A percentile compares a stretch with the other conserved stretches of the same genome.
These are phyloP conservation scores for Pharmacophagus antenor DNA, from an alignment of 2,888 invertebrate genomes.

Conservation along the genomic window DNA sequence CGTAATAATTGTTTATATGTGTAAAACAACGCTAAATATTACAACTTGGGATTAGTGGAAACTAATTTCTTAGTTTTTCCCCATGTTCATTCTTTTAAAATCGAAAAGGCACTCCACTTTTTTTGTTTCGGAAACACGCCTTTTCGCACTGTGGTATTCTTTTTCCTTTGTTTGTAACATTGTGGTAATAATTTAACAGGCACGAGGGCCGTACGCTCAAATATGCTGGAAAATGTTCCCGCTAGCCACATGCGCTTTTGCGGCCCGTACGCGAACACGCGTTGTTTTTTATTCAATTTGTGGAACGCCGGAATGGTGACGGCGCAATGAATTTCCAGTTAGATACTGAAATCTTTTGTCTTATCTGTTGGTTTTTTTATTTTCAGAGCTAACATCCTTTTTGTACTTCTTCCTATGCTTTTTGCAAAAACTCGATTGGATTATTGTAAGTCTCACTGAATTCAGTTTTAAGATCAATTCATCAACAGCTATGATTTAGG, in stretches of 20 bases:
- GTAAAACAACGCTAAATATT: too few species aligned
- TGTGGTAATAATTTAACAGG: conserved; percentile 44
- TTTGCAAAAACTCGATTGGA: too few species aligned
- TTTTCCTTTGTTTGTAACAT: conserved; percentile 44
- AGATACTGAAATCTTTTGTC: background rate
- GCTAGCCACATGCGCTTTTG: conserved; percentile 37
- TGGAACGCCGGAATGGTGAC: conserved; percentile 1
- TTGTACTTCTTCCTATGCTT: too few species aligned
- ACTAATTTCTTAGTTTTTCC: background rate
- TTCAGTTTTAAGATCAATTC: too few species aligned
- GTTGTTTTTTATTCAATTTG: conserved; percentile 32
- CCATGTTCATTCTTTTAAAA: background rate
- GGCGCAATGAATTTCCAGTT: background rate
- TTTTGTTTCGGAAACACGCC: background rate
- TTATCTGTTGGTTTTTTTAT: too few species aligned
- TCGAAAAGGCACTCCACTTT: background rate
- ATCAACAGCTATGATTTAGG: too few species aligned
- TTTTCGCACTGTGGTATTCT: background rate
- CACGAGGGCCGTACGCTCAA: conserved; percentile 37
- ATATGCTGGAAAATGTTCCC: conserved; percentile 39
- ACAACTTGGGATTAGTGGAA: background rate
- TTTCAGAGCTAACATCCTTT: background rate
- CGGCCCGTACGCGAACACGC: conserved; percentile 27
- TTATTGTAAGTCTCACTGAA: too few species aligned
- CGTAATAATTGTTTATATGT: too few species aligned